phyloP scores from a whole-genome alignment of 2,797 vertebrate genomes.

The Diglossa cyanea region DNA sequence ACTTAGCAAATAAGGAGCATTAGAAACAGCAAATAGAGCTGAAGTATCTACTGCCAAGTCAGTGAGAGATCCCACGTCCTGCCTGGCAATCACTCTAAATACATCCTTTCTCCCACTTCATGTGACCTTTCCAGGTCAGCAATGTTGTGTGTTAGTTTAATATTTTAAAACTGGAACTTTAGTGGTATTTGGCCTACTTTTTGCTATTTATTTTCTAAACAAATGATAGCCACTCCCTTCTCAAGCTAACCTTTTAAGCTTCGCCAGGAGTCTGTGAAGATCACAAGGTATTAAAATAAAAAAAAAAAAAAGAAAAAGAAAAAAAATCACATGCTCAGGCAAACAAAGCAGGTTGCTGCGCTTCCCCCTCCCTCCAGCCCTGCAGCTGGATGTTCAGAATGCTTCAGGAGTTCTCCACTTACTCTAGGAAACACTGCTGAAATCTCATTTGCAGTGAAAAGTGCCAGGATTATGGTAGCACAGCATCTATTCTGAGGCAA shows the following conservation, averaged over 20 bases:
- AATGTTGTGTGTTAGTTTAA: constrained; percentile 32
- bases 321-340: not conserved
- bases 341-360: constrained; percentile 37
- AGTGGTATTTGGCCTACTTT: constrained; percentile 65
- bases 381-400: not conserved
- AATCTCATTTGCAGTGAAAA: constrained; percentile 1
- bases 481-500: constrained; percentile 13
- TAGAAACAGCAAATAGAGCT: constrained; percentile 41
- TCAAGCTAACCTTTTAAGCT: constrained; percentile 38
- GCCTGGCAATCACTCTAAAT: constrained; percentile 55
- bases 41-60: constrained; percentile 43
- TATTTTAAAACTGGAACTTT: constrained; percentile 65
- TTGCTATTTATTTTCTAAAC: constrained; percentile 67
- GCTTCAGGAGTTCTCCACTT: not conserved
- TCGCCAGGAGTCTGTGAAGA: constrained; percentile 29
- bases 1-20: constrained; percentile 31
- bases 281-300: constrained; percentile 9
- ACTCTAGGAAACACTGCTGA: constrained; percentile 2
- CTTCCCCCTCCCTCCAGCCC: not conserved
- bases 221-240: constrained; percentile 45
- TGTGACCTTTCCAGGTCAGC: constrained; percentile 54
- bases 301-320: not conserved
- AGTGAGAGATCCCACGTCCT: constrained; percentile 62
- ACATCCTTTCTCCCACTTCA: constrained; percentile 57
- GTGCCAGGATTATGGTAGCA: constrained; percentile 45